These are phyloP conservation scores for Pomatorhinus ruficollis DNA, from an alignment of 2,113 vertebrate genomes.

Conservation along the genomic window DNA sequence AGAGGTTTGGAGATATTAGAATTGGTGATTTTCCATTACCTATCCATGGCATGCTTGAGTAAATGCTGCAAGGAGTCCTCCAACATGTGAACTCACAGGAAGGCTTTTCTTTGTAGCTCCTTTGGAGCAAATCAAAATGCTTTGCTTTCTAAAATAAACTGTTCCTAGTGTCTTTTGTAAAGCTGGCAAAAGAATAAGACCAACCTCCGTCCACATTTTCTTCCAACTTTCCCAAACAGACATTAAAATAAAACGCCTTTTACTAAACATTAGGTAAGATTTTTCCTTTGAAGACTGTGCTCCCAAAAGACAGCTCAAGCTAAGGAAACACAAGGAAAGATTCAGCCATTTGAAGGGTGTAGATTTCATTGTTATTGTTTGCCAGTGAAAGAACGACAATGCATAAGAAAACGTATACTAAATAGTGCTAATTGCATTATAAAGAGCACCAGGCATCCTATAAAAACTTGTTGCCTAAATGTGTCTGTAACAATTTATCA, in stretches of 20 bases:
- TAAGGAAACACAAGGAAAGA: background rate
- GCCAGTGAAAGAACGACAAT: background rate
- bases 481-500: conserved; percentile 37
- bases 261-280: background rate
- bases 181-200: background rate
- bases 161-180: background rate
- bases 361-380: background rate
- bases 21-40: background rate
- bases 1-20: background rate
- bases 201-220: background rate
- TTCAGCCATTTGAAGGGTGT: background rate
- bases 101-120: background rate
- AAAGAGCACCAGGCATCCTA: conserved; percentile 3
- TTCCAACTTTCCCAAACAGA: background rate
- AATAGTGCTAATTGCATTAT: conserved; percentile 30
- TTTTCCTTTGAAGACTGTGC: background rate
- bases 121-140: background rate
- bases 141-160: background rate
- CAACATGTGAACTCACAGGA: background rate
- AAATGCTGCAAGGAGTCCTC: background rate
- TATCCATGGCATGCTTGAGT: background rate
- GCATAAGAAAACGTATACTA: background rate
- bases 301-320: background rate
- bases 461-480: conserved; percentile 39
- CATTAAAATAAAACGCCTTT: background rate